Conservation (phyloP, 2,113 vertebrate species). For the Vulpes lagopus region DNA sequence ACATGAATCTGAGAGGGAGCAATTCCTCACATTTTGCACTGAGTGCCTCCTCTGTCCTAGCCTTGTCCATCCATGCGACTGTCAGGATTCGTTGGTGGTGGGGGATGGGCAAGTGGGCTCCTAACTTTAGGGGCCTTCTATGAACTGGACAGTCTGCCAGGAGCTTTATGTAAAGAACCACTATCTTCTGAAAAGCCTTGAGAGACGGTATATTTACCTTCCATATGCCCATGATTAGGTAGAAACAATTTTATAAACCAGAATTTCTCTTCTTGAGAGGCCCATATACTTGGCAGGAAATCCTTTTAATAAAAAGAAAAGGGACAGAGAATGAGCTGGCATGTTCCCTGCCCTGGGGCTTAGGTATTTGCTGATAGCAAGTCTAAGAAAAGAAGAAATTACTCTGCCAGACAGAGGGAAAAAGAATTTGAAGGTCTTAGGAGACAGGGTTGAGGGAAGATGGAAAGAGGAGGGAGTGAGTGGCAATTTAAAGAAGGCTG, state of each 20-base stretch:
- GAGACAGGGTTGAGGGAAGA: background rate
- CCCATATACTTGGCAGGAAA: background rate
- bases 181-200: background rate
- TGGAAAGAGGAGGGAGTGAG: background rate
- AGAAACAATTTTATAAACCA: background rate
- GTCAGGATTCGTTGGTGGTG: background rate
- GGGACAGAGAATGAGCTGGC: background rate
- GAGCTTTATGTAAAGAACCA: background rate
- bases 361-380: background rate
- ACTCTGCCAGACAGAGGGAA: background rate
- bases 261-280: background rate
- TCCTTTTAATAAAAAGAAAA: slow-evolving; percentile 14
- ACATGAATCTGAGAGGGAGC: background rate
- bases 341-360: background rate
- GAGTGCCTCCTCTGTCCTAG: background rate
- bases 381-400: background rate
- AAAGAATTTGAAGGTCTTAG: background rate
- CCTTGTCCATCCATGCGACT: no score
- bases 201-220: background rate
- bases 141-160: background rate
- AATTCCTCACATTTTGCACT: background rate
- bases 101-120: fast-evolving
- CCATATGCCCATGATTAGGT: background rate
- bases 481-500: background rate
- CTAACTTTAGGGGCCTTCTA: background rate